Conservation (phyloP, 2,888 invertebrate species). For the Cepaea hortensis region DNA sequence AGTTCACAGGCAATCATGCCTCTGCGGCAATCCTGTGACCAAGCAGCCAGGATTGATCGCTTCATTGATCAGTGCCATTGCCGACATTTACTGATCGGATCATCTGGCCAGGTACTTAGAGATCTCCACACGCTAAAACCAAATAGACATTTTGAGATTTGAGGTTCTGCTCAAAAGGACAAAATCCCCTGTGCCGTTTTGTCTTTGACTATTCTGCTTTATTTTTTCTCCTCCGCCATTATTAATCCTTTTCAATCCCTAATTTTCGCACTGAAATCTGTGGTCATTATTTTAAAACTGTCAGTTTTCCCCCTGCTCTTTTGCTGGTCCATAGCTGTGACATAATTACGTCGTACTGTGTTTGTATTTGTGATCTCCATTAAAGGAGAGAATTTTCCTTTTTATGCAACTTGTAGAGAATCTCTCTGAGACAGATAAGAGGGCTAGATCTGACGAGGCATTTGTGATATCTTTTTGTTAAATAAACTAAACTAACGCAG, state of each 20-base stretch:
- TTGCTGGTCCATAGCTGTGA: constrained; percentile 3
- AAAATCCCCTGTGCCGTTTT: constrained; percentile 12
- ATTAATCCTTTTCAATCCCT: constrained; percentile 34
- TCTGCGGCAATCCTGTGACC: constrained; percentile 35
- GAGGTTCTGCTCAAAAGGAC: constrained; percentile 30
- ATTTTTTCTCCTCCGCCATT: background rate
- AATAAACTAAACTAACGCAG: background rate
- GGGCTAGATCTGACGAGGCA: background rate
- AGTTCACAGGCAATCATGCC: constrained; percentile 25
- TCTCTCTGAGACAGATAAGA: background rate
- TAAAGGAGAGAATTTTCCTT: background rate
- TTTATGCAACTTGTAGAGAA: background rate
- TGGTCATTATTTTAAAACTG: constrained; percentile 26
- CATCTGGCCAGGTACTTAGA: constrained; percentile 17
- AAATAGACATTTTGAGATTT: constrained; percentile 41
- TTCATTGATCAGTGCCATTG: constrained; percentile 27
- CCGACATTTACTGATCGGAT: constrained; percentile 38
- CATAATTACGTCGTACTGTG: constrained; percentile 9
- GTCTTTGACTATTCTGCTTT: constrained; percentile 23
- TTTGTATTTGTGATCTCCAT: constrained; percentile 18
- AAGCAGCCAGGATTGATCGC: constrained; percentile 31
- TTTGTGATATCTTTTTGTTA: background rate
- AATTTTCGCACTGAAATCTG: constrained; percentile 31
- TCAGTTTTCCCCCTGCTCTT: background rate
- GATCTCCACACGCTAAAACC: constrained; percentile 27